Percentiles rank a stretch among this genome's conserved stretches.
phyloP scores from a whole-genome alignment of 2,888 invertebrate species.

The Tethea ocularis region DNA sequence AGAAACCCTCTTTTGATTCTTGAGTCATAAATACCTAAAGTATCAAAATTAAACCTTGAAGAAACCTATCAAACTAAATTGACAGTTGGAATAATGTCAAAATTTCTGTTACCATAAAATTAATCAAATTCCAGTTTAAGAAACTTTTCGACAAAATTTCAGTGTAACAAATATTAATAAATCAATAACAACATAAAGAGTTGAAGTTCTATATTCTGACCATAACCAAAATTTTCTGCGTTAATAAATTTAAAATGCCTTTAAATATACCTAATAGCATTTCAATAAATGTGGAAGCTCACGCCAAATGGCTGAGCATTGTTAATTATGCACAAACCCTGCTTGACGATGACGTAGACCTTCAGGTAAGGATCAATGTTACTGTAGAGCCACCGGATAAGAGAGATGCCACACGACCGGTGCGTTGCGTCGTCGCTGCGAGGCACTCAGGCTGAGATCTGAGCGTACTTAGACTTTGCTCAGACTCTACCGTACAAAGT shows the following conservation, averaged over 20 bases:
- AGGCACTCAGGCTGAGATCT: too few relatives aligned
- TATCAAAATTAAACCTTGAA: too few relatives aligned
- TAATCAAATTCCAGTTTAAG: background rate
- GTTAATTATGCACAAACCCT: constrained; percentile 25
- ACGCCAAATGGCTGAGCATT: constrained; percentile 37
- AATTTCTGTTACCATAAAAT: constrained; percentile 7
- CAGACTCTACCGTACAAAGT: too few relatives aligned
- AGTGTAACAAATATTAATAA: constrained; percentile 11
- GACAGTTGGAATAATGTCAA: constrained; percentile 2
- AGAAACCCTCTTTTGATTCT: background rate
- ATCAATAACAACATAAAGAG: background rate
- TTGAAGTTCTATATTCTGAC: background rate
- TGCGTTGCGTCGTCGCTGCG: too few relatives aligned
- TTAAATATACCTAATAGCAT: constrained; percentile 23
- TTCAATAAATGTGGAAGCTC: constrained; percentile 20
- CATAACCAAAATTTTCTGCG: background rate
- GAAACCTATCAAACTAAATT: background rate
- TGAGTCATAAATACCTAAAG: too few relatives aligned
- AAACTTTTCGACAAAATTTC: constrained; percentile 12
- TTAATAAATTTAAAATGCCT: constrained; percentile 27
- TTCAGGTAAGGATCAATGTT: constrained; percentile 26
- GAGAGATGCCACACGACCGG: too few relatives aligned
- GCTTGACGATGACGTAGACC: constrained; percentile 26
- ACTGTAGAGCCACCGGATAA: too few relatives aligned
- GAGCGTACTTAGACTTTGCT: too few relatives aligned